These are phyloP conservation scores for Sarcophaga subvicina DNA, from an alignment of 2,888 invertebrate genomes.

Conservation along the genomic window DNA sequence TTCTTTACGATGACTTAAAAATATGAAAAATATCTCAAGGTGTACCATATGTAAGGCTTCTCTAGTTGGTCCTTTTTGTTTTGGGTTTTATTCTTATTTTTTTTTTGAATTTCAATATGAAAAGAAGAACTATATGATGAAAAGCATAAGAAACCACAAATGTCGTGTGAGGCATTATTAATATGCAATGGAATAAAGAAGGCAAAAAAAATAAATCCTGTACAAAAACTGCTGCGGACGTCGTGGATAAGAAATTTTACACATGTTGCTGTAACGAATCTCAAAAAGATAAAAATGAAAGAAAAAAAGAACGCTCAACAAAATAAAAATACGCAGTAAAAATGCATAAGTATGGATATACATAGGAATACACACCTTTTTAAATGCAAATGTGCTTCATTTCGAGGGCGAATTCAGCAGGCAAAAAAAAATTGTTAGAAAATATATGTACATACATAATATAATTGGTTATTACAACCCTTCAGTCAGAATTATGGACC, in stretches of 20 bases:
- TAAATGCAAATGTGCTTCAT: slow-evolving; percentile 25
- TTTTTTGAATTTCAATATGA: neutral
- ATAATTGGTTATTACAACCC: no score
- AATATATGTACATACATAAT: no score
- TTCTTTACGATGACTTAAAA: slow-evolving; percentile 35
- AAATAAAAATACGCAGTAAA: slow-evolving; percentile 1
- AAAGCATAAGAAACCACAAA: slow-evolving; percentile 66
- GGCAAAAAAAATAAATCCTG: neutral
- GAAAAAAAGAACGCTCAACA: neutral
- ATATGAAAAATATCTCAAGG: neutral
- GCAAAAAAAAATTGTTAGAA: neutral
- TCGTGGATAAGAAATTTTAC: slow-evolving; percentile 37
- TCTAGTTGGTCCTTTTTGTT: slow-evolving; percentile 17
- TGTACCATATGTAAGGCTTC: slow-evolving; percentile 2
- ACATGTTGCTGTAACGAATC: slow-evolving; percentile 54
- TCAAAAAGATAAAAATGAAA: neutral
- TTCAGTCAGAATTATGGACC: no score
- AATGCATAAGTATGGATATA: slow-evolving; percentile 55
- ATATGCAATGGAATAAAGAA: slow-evolving; percentile 16
- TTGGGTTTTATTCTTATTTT: slow-evolving; percentile 3
- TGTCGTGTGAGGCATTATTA: slow-evolving; percentile 63
- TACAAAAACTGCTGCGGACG: neutral
- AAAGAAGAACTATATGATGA: slow-evolving; percentile 44
- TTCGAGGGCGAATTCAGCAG: slow-evolving; percentile 9
- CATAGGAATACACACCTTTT: slow-evolving; percentile 54